Conservation (phyloP, 2,888 invertebrate genomes). For the Acronicta leporina region DNA sequence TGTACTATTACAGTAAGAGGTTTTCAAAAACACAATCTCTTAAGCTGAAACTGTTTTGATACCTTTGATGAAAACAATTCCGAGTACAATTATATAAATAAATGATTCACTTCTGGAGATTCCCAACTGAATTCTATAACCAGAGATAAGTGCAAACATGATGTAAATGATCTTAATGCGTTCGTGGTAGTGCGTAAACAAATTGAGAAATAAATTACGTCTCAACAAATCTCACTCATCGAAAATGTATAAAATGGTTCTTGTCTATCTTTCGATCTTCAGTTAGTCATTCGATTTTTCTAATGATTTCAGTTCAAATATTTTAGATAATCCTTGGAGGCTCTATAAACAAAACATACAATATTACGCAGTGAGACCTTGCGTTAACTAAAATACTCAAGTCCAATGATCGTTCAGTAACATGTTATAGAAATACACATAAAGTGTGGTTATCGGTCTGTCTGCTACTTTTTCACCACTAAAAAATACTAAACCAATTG, state of each 20-base stretch:
- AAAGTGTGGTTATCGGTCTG: background rate
- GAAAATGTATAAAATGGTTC: conserved; percentile 48
- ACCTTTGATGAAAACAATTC: conserved; percentile 59
- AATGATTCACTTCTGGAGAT: conserved; percentile 61
- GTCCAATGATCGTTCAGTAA: conserved; percentile 20
- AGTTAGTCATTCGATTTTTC: conserved; percentile 46
- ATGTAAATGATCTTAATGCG: conserved; percentile 49
- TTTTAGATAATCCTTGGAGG: conserved; percentile 33
- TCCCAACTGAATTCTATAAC: conserved; percentile 48
- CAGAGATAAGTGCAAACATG: conserved; percentile 40
- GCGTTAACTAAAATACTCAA: conserved; percentile 36
- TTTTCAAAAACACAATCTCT: conserved; percentile 18
- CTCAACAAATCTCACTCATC: conserved; percentile 56
- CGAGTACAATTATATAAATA: conserved; percentile 51
- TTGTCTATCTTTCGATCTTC: conserved; percentile 57
- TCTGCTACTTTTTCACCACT: background rate
- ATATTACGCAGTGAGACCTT: conserved; percentile 34
- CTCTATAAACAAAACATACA: conserved; percentile 24
- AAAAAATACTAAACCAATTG: background rate
- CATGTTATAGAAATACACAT: conserved; percentile 23
- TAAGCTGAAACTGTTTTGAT: conserved; percentile 27
- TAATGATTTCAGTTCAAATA: conserved; percentile 19
- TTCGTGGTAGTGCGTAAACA: conserved; percentile 57
- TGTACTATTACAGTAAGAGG: conserved; percentile 14
- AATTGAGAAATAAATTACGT: conserved; percentile 60